A percentile compares a stretch with the other conserved stretches of the same genome.
Conservation (phyloP, 1,140 invertebrate genomes). For the Archivesica marissinica region DNA sequence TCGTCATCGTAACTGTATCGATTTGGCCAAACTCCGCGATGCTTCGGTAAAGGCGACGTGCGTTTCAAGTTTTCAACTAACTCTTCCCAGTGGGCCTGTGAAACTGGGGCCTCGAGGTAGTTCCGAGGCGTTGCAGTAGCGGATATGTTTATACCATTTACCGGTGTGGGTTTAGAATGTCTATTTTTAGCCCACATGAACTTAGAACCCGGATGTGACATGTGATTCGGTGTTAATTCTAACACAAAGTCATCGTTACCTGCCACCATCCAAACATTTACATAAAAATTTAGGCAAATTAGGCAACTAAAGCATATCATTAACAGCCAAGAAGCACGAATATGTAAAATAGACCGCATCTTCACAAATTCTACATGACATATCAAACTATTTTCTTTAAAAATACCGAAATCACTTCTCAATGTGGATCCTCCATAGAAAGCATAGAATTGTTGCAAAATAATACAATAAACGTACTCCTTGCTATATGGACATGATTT, state of each 20-base stretch:
- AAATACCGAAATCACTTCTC: too few relatives aligned
- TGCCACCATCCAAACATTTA: conserved; percentile 21
- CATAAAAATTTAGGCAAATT: conserved; percentile 43
- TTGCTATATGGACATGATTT: too few relatives aligned
- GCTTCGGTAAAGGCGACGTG: not conserved
- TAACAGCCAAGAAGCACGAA: not conserved
- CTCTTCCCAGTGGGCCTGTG: not conserved
- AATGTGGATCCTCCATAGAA: too few relatives aligned
- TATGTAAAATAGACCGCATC: not conserved
- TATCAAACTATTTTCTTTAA: too few relatives aligned
- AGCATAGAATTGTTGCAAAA: too few relatives aligned
- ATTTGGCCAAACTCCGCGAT: conserved; percentile 37
- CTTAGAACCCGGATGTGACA: not conserved
- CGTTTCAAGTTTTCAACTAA: not conserved
- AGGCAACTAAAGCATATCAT: not conserved
- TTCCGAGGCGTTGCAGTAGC: not conserved
- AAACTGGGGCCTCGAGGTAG: not conserved
- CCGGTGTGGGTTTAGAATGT: not conserved
- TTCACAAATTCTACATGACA: not conserved
- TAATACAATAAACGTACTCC: too few relatives aligned
- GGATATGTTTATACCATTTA: not conserved
- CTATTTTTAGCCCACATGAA: not conserved
- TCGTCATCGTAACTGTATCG: conserved; percentile 43
- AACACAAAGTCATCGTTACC: conserved; percentile 6
- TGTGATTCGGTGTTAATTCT: conserved; percentile 25